Percentiles rank a stretch among this genome's conserved stretches.
phyloP scores from a whole-genome alignment of 2,113 vertebrate genomes.

The Noturus placidus region DNA sequence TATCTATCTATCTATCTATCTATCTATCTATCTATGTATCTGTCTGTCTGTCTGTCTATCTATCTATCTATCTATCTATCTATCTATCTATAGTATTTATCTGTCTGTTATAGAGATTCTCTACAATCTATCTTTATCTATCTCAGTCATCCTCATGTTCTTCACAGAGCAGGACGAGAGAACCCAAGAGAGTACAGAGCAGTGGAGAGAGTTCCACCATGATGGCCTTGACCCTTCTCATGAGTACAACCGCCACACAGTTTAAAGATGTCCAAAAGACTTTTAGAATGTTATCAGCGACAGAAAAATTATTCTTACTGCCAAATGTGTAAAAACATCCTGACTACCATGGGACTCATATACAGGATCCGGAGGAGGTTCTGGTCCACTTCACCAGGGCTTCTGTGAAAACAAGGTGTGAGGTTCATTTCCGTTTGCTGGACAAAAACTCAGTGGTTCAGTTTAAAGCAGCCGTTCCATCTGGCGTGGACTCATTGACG shows the following conservation, averaged over 20 bases:
- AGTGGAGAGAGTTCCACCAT: slow-evolving; percentile 83
- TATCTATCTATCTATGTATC: neutral
- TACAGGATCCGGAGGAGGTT: slow-evolving; percentile 7
- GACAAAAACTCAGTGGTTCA: neutral
- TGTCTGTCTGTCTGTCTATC: neutral
- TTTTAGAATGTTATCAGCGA: neutral
- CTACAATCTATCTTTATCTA: neutral
- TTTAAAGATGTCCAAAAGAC: slow-evolving; percentile 60
- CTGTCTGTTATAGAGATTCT: neutral
- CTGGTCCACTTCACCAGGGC: neutral
- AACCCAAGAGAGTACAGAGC: slow-evolving; percentile 75
- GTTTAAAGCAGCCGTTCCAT: neutral
- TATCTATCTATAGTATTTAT: neutral
- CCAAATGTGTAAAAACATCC: neutral
- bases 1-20: neutral
- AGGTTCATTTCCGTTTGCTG: neutral
- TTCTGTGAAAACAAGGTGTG: neutral
- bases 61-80: neutral
- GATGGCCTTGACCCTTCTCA: slow-evolving; percentile 79
- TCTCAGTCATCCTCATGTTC: neutral
- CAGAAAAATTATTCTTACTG: neutral
- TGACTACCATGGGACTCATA: neutral
- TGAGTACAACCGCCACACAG: slow-evolving; percentile 73
- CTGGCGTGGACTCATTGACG: neutral
- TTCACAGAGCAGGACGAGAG: slow-evolving; percentile 79